Base-by-base conservation (phyloP, 2,888 invertebrate genomes). In the Lasioglossum marginatum region DNA sequence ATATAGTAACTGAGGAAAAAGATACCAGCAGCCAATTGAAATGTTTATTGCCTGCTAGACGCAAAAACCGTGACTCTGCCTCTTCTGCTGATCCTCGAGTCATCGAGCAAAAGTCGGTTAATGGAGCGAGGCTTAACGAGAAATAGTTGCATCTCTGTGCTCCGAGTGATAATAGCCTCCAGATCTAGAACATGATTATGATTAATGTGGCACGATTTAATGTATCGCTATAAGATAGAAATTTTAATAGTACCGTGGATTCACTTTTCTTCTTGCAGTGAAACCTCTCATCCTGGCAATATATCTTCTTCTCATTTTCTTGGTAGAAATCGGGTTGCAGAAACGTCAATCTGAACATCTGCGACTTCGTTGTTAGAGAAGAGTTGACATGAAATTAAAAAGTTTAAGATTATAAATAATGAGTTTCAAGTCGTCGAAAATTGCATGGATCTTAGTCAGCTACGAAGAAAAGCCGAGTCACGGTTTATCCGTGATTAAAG, bases 401-500 rank as follows among this genome's bases (percentile, higher is more conserved):
- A 12, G 14, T 43, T 43, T 3, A 14, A 14, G 43, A 45, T 45
- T 19, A 5, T 16, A 19, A 19, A 45, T 45, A 16, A n/a, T 23
- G 23, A n/a, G 1, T n/a, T 57, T 0, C 3, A 4, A 57, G 12
- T n/a, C 3, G 57, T 57, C n/a, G 57, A 57, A n/a, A n/a, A 57
- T 57, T n/a, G n/a, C n/a, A 4, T n/a, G 57, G 4, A 4, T 4
- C 57, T 12, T 57, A 12, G 12, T 57, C 57, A 57, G n/a, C n/a
- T 4, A 12, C n/a, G n/a, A 57, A 27, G 57, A 57, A 57, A n/a
- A n/a, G 57, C 57, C n/a, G 57, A 57, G 57, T 57, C 57, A 57
- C 57, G 57, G 57, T n/a, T 16, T 68, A 79, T 34, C 72, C 79
- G 48, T 79, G 79, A 83, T 76, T 78, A 57, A 60, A 66, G 66